These are phyloP conservation scores for Poecilia latipinna DNA, from an alignment of 2,113 vertebrate genomes.

Conservation along the genomic window DNA sequence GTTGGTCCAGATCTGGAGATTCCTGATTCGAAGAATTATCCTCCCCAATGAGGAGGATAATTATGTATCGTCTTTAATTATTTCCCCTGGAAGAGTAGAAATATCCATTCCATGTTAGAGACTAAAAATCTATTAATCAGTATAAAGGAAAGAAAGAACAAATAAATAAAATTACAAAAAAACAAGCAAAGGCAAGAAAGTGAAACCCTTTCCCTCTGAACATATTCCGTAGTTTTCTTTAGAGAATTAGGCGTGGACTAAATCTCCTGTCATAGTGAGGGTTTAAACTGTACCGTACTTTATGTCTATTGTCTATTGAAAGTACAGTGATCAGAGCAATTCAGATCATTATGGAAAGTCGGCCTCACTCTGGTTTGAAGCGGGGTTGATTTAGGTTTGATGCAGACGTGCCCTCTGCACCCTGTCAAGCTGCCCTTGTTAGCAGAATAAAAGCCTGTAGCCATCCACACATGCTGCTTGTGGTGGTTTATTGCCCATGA, in stretches of 20 bases:
- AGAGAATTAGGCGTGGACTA: neutral
- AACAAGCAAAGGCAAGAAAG: neutral
- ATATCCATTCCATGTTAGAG: too few species aligned
- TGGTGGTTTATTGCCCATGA: constrained; percentile 62
- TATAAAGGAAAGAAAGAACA: neutral
- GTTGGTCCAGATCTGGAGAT: too few species aligned
- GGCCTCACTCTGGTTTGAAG: constrained; percentile 39
- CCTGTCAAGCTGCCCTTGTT: constrained; percentile 56
- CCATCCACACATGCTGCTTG: constrained; percentile 57
- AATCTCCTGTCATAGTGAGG: neutral
- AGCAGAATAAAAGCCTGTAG: constrained; percentile 58
- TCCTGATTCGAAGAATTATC: too few species aligned
- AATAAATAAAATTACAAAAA: neutral
- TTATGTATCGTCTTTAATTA: too few species aligned
- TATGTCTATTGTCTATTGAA: neutral
- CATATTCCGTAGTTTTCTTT: neutral
- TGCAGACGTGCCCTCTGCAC: constrained; percentile 62
- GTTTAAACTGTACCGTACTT: neutral
- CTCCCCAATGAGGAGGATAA: too few species aligned
- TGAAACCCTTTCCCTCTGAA: neutral
- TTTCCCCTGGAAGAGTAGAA: too few species aligned
- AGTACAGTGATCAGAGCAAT: constrained; percentile 5
- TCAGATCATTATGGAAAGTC: constrained; percentile 37
- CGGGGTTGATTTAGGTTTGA: constrained; percentile 51
- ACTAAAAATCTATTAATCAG: too few species aligned